Conservation (phyloP, 2,797 vertebrate species). For the Brotula barbata region DNA sequence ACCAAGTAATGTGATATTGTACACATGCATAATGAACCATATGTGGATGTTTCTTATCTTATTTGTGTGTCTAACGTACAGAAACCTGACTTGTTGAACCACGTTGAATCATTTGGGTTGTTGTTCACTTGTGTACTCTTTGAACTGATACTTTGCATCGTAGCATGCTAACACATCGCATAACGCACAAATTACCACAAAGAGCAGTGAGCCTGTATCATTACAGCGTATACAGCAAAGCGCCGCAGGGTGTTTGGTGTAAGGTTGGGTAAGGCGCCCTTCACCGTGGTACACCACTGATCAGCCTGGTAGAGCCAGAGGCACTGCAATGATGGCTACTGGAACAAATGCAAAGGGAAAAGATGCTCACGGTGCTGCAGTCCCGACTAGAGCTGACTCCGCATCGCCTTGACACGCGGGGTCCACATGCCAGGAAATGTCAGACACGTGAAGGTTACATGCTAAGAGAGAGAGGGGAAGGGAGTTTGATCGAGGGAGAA, state of each 20-base stretch:
- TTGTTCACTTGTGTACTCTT: conserved; percentile 2
- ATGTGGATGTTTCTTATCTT: no score
- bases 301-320: conserved; percentile 48
- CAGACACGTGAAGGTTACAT: conserved; percentile 36
- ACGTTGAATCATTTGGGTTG: conserved; percentile 28
- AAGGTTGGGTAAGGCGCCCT: conserved; percentile 50
- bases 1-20: no score
- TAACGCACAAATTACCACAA: conserved; percentile 30
- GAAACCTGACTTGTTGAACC: no score
- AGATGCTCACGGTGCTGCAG: conserved; percentile 51
- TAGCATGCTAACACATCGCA: conserved; percentile 52
- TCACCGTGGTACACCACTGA: conserved; percentile 18
- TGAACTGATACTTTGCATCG: conserved; percentile 43
- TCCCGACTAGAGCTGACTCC: conserved; percentile 32
- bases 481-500: conserved; percentile 20
- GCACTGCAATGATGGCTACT: conserved; percentile 48
- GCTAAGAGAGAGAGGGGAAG: conserved; percentile 11
- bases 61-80: no score
- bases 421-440: conserved; percentile 30
- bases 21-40: no score
- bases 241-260: conserved; percentile 21
- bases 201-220: conserved; percentile 23
- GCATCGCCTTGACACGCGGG: conserved; percentile 50
- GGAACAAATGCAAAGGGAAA: conserved; percentile 65
- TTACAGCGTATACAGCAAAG: conserved; percentile 6